A percentile compares a stretch with the other conserved stretches of the same genome.
These are phyloP conservation scores for Parazoanthus atlanticus DNA, from an alignment of 92 coral and sea anemone species.

Conservation along the genomic window DNA sequence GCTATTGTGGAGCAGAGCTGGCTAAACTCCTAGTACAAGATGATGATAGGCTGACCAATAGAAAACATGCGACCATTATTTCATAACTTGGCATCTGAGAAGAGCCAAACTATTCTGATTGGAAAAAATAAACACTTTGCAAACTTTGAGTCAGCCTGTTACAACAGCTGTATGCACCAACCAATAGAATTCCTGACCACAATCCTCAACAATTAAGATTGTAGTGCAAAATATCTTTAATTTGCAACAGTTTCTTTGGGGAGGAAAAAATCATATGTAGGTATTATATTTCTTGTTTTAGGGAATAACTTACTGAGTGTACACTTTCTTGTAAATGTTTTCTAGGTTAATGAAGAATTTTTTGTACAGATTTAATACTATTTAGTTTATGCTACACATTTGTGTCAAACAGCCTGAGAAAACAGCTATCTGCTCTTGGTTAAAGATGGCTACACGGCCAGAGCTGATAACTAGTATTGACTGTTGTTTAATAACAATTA, in stretches of 20 bases:
- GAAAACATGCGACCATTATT: background rate
- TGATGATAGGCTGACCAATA: background rate
- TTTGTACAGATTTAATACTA: constrained; percentile 33
- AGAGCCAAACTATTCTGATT: background rate
- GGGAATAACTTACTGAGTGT: background rate
- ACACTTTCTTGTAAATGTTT: constrained; percentile 18
- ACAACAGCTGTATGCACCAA: background rate
- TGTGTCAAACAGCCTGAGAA: background rate
- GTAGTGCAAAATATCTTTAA: background rate
- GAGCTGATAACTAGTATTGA: background rate
- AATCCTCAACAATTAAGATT: background rate
- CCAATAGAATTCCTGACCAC: background rate
- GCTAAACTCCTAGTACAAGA: constrained; percentile 61
- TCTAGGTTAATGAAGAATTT: constrained; percentile 17
- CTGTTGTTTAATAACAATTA: constrained; percentile 14
- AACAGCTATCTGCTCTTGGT: background rate
- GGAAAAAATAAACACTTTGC: constrained; percentile 3
- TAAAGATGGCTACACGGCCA: background rate
- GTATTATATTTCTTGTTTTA: constrained; percentile 7
- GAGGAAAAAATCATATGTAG: background rate
- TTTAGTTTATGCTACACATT: constrained; percentile 22
- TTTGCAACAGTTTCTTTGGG: background rate
- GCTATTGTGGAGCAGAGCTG: constrained; percentile 92
- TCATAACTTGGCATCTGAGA: background rate
- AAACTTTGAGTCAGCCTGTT: background rate